phyloP scores from a whole-genome alignment of 2,888 invertebrate species.

The Cheilosia variabilis region DNA sequence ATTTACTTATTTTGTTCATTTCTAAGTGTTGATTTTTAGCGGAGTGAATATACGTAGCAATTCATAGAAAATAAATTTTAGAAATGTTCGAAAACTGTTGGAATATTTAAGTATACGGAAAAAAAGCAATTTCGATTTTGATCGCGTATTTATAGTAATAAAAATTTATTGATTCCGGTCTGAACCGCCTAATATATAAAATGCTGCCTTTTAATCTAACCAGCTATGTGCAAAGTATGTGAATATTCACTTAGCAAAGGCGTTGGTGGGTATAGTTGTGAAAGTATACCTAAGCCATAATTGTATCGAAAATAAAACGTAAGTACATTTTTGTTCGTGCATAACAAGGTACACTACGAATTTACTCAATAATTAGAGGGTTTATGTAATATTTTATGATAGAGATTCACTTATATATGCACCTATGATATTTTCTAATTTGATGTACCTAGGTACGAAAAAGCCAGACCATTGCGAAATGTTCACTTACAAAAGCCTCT shows the following conservation, averaged over 20 bases:
- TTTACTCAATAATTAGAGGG: conserved; percentile 1
- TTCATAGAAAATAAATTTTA: conserved; percentile 23
- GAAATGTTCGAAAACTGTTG: conserved; percentile 49
- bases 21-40: conserved; percentile 36
- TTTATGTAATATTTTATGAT: conserved; percentile 6
- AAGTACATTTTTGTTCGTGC: not conserved
- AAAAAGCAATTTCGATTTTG: conserved; percentile 42
- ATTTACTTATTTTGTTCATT: conserved; percentile 19
- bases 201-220: not conserved
- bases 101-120: conserved; percentile 41
- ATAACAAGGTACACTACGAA: not conserved
- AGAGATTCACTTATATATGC: not conserved
- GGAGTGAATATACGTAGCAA: conserved; percentile 39
- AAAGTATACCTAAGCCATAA: not conserved
- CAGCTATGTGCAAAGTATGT: not conserved
- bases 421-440: not conserved
- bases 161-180: conserved; percentile 58
- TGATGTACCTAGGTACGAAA: not conserved
- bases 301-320: not conserved
- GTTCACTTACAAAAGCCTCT: too few relatives aligned
- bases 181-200: conserved; percentile 1
- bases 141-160: conserved; percentile 49
- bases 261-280: not conserved
- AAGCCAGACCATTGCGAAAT: too few relatives aligned
- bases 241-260: not conserved